Evolutionary conservation across 2,113 vertebrate species (phyloP), one percentile per base, ranked within the genome.

Genomic region (Rissa tridactyla): DNA sequence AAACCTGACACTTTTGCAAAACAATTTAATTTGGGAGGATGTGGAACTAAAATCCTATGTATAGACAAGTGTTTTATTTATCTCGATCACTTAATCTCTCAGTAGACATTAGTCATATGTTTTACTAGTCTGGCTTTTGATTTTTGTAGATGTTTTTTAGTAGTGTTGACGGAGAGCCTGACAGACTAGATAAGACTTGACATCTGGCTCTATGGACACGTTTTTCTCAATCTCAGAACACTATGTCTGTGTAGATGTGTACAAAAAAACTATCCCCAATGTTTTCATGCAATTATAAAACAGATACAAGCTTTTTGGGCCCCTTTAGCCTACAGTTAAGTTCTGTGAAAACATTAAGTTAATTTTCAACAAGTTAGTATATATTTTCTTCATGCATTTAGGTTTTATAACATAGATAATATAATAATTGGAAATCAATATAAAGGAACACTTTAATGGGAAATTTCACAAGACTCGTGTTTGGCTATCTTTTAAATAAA

Each of bases 281-380:
- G 7, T 51, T 93, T 90, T 87, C 15, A 75, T 60, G 16, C 9
- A 62, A 4, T 78, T 77, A 40, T 55, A 29, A 78, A 78, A 68
- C n/a, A 27, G 10, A 36, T 8, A 4, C 34, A 49, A 44, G 55
- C 11, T n/a, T 86, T 86, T 69, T 4, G 14, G 44, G 17, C 14
- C 54, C 11, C 11, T 70, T 71, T 68, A 30, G 13, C 18, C 22
- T 82, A 11, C 13, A 52, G 0, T 60, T 82, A 3, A 2, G 0
- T 55, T 42, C 29, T 26, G 6, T 80, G 54, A 46, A 83, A 90
- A 83, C 8, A 4, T 65, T 2, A 61, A 60, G 8, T 92, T 79
- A 15, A 14, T 87, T 93, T 86, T 87, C 42, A 87, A 10, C 18
- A 70, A 47, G 5, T 34, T 58, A 29, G 6, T 32, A 6, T 26